Evolutionary conservation across 30 jellyfish, hydroid and myxozoan species (phyloP).

Genomic region (Cassiopea andromeda): DNA sequence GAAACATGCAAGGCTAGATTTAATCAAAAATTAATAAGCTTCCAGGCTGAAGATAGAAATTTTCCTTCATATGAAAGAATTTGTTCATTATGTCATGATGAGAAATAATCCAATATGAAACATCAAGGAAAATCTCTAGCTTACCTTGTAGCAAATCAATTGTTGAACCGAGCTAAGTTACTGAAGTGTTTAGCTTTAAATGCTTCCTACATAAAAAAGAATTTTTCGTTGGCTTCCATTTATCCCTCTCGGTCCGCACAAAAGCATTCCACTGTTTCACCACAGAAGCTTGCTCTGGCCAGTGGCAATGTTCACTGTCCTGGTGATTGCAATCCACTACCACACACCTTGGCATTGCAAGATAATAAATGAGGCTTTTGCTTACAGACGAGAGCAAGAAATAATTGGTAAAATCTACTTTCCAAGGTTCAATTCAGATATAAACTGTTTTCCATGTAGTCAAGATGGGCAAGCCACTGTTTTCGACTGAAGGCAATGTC

Average conservation of each 20-base stretch:
- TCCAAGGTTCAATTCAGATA: neutral
- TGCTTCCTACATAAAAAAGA: conserved; percentile 47
- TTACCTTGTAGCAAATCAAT: conserved; percentile 33
- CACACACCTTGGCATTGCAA: conserved; percentile 34
- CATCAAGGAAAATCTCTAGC: conserved; percentile 12
- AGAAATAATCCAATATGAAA: conserved; percentile 3
- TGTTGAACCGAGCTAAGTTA: conserved; percentile 15
- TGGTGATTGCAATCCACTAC: conserved; percentile 31
- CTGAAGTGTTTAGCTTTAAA: conserved; percentile 24
- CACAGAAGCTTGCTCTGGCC: conserved; percentile 54
- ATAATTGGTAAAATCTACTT: neutral
- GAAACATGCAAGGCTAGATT: no score
- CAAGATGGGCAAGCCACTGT: conserved; percentile 7
- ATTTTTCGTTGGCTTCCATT: conserved; percentile 51
- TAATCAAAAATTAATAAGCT: no score
- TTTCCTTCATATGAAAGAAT: no score
- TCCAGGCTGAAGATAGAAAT: no score
- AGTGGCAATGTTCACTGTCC: conserved; percentile 39
- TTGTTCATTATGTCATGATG: neutral
- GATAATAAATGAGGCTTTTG: conserved; percentile 16
- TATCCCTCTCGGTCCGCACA: conserved; percentile 48
- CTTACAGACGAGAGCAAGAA: neutral
- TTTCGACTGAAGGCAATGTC: conserved; percentile 17
- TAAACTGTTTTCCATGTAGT: neutral
- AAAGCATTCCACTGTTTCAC: conserved; percentile 33